phyloP scores from a whole-genome alignment of 2,113 vertebrate genomes.

The Pycnonotus jocosus region DNA sequence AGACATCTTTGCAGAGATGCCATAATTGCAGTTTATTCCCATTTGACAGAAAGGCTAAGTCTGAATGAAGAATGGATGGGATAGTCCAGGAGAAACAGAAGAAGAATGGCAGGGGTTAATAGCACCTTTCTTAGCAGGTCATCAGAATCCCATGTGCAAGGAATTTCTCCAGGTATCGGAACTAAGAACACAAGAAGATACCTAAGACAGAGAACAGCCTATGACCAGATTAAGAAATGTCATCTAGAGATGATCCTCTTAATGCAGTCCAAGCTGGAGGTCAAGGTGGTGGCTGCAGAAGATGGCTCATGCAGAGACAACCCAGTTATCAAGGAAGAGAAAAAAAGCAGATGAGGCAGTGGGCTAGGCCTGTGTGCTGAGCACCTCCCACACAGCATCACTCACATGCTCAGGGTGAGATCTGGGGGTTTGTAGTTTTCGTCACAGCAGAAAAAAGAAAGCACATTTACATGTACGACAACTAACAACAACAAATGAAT shows the following conservation, averaged over 20 bases:
- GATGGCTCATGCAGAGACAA: neutral
- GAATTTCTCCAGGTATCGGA: neutral
- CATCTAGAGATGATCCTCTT: neutral
- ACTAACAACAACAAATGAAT: neutral
- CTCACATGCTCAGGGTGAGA: neutral
- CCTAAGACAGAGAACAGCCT: neutral
- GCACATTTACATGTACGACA: neutral
- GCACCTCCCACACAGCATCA: neutral
- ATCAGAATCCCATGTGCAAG: neutral
- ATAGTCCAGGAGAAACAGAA: neutral
- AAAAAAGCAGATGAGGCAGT: neutral
- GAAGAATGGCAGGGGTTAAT: neutral
- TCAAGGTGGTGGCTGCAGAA: neutral
- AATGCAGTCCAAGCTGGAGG: neutral
- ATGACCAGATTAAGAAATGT: neutral
- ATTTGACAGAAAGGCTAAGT: neutral
- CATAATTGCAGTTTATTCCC: neutral
- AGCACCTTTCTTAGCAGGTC: neutral
- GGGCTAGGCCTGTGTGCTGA: neutral
- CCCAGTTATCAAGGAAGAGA: neutral
- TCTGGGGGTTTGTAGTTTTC: neutral
- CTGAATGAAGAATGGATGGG: neutral
- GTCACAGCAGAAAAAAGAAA: neutral
- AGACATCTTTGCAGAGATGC: neutral
- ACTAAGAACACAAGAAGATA: neutral